These are phyloP conservation scores for Dinothrombium tinctorium DNA, from an alignment of 1,140 invertebrate genomes.

Conservation along the genomic window DNA sequence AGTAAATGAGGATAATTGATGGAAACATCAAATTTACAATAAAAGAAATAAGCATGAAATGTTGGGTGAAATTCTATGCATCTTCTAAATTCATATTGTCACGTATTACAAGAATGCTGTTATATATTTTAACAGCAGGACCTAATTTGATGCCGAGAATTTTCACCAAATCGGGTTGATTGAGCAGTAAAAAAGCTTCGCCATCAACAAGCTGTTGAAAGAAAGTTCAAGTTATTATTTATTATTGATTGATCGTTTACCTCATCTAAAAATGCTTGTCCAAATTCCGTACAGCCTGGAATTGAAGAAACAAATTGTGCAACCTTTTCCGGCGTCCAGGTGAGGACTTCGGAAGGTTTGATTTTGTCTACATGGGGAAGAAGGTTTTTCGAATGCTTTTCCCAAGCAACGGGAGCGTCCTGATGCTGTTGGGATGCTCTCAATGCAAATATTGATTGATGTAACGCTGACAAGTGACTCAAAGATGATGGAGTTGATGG, in stretches of 20 bases:
- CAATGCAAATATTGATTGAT: slow-evolving; percentile 21
- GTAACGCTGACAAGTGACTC: slow-evolving; percentile 15
- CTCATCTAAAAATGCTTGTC: slow-evolving; percentile 56
- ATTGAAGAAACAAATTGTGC: slow-evolving; percentile 58
- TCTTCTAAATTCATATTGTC: slow-evolving; percentile 1
- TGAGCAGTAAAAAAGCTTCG: slow-evolving; percentile 67
- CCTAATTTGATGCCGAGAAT: slow-evolving; percentile 83
- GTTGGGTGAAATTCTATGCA: too few relatives aligned
- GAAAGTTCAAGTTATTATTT: not conserved
- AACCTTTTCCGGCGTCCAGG: slow-evolving; percentile 24
- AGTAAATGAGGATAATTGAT: too few relatives aligned
- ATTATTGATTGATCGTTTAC: slow-evolving; percentile 6
- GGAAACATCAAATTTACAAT: too few relatives aligned
- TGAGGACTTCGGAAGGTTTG: slow-evolving; percentile 17
- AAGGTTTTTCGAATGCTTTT: slow-evolving; percentile 21
- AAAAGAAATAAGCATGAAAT: too few relatives aligned
- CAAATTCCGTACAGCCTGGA: slow-evolving; percentile 67
- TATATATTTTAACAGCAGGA: slow-evolving; percentile 68
- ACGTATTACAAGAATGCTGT: slow-evolving; percentile 11
- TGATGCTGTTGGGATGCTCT: slow-evolving; percentile 13
- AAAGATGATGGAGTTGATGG: not conserved
- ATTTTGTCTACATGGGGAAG: slow-evolving; percentile 14
- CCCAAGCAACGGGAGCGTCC: slow-evolving; percentile 22
- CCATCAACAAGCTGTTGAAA: slow-evolving; percentile 24
- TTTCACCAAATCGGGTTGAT: slow-evolving; percentile 76